Evolutionary conservation across 2,888 invertebrate genomes (phyloP).

Genomic region (Xylota segnis): DNA sequence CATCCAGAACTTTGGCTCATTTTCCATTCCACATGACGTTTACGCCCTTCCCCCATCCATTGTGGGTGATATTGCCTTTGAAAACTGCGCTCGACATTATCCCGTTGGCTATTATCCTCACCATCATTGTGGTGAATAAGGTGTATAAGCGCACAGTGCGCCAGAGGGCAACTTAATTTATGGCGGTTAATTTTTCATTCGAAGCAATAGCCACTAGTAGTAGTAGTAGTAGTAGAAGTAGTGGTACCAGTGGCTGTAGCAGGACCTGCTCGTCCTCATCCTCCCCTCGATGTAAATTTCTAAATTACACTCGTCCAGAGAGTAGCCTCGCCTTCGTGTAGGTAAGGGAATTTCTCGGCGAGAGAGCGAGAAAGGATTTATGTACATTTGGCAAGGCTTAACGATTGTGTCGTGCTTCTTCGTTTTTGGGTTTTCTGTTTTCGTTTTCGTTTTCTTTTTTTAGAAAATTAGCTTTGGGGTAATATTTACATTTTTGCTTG

Average conservation of each 20-base stretch:
- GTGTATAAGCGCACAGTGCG: conserved; percentile 53
- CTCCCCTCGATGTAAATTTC: conserved; percentile 63
- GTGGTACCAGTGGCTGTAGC: too few species aligned
- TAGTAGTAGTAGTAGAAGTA: too few species aligned
- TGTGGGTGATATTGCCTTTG: too few species aligned
- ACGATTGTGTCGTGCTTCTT: conserved; percentile 59
- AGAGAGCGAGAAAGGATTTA: conserved; percentile 63
- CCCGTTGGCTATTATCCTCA: conserved; percentile 67
- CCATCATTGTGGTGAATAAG: conserved; percentile 72
- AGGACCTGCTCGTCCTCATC: conserved; percentile 24
- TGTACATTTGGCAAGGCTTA: conserved; percentile 60
- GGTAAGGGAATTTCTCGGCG: conserved; percentile 18
- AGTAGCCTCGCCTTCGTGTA: neutral
- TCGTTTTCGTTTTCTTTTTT: conserved; percentile 19
- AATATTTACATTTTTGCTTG: conserved; percentile 66
- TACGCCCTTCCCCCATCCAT: conserved; percentile 18
- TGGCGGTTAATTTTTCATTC: conserved; percentile 72
- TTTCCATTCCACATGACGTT: conserved; percentile 70
- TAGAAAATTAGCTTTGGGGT: conserved; percentile 57
- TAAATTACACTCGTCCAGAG: conserved; percentile 51
- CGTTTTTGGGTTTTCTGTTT: neutral
- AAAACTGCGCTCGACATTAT: conserved; percentile 42
- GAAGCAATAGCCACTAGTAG: conserved; percentile 38
- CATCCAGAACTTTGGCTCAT: conserved; percentile 60
- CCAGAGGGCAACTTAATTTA: conserved; percentile 61